These are phyloP conservation scores for Stratiomys singularior DNA, from an alignment of 2,888 invertebrate species.

Conservation along the genomic window DNA sequence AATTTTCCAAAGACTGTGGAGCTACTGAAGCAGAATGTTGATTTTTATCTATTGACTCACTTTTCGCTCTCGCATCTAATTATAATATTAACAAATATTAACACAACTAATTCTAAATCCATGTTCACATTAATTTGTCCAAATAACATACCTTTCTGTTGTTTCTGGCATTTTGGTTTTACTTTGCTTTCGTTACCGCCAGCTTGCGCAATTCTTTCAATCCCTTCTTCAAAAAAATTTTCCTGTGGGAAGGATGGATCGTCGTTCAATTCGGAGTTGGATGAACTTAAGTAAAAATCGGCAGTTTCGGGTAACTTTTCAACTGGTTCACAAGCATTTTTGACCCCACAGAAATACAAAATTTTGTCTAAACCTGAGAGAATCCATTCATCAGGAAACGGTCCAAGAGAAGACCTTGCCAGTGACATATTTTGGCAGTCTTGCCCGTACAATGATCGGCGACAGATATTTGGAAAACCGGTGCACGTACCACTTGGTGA, in stretches of 20 bases:
- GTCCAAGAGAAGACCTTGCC: slow-evolving; percentile 44
- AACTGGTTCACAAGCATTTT: slow-evolving; percentile 30
- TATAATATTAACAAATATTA: too few relatives aligned
- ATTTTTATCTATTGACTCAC: too few relatives aligned
- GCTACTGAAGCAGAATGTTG: too few relatives aligned
- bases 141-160: too few relatives aligned
- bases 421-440: slow-evolving; percentile 33
- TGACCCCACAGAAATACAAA: slow-evolving; percentile 48
- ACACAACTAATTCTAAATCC: too few relatives aligned
- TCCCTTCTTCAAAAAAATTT: background rate
- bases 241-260: too few relatives aligned
- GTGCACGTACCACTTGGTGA: background rate
- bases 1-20: too few relatives aligned
- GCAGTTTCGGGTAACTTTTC: slow-evolving; percentile 18
- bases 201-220: background rate
- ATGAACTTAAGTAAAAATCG: slow-evolving; percentile 34
- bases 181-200: too few relatives aligned
- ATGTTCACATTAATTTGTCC: too few relatives aligned
- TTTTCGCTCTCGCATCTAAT: too few relatives aligned
- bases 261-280: slow-evolving; percentile 4
- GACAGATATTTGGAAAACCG: background rate
- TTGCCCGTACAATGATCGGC: background rate
- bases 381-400: slow-evolving; percentile 49
- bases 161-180: too few relatives aligned
- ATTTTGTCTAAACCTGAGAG: slow-evolving; percentile 47